These are phyloP conservation scores for Caradrina clavipalpis DNA, from an alignment of 2,888 invertebrate genomes.

Conservation along the genomic window DNA sequence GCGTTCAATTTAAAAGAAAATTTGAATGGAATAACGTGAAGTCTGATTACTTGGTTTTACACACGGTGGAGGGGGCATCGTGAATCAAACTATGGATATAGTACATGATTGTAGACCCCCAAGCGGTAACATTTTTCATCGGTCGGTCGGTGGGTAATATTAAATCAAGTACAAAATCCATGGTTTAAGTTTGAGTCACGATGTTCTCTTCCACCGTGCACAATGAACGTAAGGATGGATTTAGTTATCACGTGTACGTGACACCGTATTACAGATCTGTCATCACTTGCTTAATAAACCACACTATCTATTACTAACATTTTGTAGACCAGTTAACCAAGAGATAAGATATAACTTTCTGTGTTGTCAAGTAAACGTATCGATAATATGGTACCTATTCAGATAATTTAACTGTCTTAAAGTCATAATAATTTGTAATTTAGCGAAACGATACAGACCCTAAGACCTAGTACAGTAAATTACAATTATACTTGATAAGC, in stretches of 20 bases:
- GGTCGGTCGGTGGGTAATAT: too few species aligned
- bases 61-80: too few species aligned
- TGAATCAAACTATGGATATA: too few species aligned
- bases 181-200: too few species aligned
- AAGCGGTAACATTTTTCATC: too few species aligned
- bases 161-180: too few species aligned
- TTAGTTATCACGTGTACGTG: conserved; percentile 17
- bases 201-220: too few species aligned
- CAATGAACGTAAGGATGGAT: too few species aligned
- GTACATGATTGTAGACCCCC: too few species aligned
- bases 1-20: conserved; percentile 13
- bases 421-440: conserved; percentile 1
- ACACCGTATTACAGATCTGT: conserved; percentile 7
- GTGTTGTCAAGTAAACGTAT: conserved; percentile 15
- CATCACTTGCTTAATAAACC: conserved; percentile 21
- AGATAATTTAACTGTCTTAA: conserved; percentile 3
- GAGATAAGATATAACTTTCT: conserved; percentile 38
- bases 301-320: conserved; percentile 19
- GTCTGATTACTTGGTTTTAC: neutral
- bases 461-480: neutral
- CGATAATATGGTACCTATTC: conserved; percentile 2
- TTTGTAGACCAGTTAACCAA: conserved; percentile 36
- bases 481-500: neutral
- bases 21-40: conserved; percentile 3
- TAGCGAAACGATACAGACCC: neutral